These are phyloP conservation scores for Ariolimax columbianus DNA, from an alignment of 2,888 invertebrate species.

Conservation along the genomic window DNA sequence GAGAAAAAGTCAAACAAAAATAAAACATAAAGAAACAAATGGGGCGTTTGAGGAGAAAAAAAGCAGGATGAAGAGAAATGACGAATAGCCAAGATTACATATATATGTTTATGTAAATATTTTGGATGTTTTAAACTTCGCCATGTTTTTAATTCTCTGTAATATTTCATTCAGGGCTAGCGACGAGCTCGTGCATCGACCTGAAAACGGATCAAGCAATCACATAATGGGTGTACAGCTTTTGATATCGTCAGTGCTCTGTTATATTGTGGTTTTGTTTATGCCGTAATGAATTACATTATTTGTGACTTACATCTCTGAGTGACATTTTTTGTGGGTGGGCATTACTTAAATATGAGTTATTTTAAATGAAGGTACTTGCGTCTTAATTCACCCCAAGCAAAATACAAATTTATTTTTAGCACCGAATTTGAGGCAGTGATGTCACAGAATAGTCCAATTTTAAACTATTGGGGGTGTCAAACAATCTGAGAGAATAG, in stretches of 20 bases:
- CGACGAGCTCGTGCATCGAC: too few species aligned
- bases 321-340: too few species aligned
- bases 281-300: too few species aligned
- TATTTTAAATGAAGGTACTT: too few species aligned
- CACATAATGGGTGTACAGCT: background rate
- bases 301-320: too few species aligned
- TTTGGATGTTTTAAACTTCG: background rate
- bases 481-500: too few species aligned
- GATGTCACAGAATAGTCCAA: too few species aligned
- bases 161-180: background rate
- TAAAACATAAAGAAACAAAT: background rate
- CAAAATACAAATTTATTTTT: too few species aligned
- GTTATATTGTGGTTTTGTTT: background rate
- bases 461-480: too few species aligned
- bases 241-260: background rate
- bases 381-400: too few species aligned
- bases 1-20: background rate
- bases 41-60: background rate
- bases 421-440: too few species aligned
- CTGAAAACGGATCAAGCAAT: background rate
- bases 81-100: background rate
- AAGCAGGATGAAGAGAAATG: background rate
- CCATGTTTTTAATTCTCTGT: background rate
- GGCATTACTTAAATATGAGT: too few species aligned
- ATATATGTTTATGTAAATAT: background rate